Base-by-base conservation (phyloP, 2,113 vertebrate species). In the Prunella fulvescens region DNA sequence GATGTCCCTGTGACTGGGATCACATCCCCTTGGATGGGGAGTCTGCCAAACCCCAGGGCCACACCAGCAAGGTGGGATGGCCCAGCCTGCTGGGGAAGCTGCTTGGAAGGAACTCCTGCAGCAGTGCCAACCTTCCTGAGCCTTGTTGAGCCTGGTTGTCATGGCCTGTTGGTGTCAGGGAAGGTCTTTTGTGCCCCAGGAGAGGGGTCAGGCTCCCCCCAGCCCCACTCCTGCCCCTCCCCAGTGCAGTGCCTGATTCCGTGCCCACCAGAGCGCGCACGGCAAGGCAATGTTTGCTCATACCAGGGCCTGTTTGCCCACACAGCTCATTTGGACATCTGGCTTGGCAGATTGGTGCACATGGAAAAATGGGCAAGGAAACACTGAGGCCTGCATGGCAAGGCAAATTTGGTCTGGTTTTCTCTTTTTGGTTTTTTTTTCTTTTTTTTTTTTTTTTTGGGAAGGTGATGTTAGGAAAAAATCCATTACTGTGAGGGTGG, bases 271-370 rank as follows among this genome's bases (percentile, higher is more conserved):
- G 82, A 93, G 88, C 3, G 0, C 2, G 0, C 7, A 23, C 19
- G 0, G 53, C 58, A 5, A 48, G 61, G 83, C 91, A 78, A 10
- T 97, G 94, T 97, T 97, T 96, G 93, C 93, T 93, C 93, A 96
- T 39, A 84, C 2, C 1, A 88, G 72, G 33, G 80, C 90, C 93
- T 96, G 96, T 97, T 97, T 96, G 95, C 96, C 93, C 88, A 96
- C 96, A 97, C 69, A 88, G 48, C 81, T 26, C 95, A 64, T 95
- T 96, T 83, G 95, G 96, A 95, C 93, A 96, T 95, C 96, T 97
- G 96, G 85, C 61, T 94, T 95, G 93, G 94, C 96, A 97, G 95
- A 97, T 93, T 88, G 94, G 90, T 93, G 94, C 88, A 93, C 94
- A 93, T 70, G 88, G 6, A 11, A 86, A 96, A 97, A 95, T 31